Percentiles rank a stretch among this genome's conserved stretches.
These are phyloP conservation scores for Falco biarmicus DNA, from an alignment of 2,797 vertebrate genomes.

Conservation along the genomic window DNA sequence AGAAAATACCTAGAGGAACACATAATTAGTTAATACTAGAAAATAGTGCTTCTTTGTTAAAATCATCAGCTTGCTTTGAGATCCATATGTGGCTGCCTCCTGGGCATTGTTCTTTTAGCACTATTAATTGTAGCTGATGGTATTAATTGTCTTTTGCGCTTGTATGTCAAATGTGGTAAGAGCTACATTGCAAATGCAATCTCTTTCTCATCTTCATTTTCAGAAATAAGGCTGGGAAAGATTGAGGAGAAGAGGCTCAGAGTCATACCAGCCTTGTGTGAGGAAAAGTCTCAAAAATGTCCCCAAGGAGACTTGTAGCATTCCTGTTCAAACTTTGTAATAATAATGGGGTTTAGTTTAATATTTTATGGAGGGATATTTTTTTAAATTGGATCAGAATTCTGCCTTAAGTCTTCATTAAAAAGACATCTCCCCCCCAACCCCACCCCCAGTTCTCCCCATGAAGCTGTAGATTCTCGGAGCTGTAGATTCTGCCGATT, in stretches of 20 bases:
- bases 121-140: constrained; percentile 7
- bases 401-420: constrained; percentile 23
- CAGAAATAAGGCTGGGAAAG: background rate
- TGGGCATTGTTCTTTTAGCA: background rate
- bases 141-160: constrained; percentile 25
- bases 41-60: background rate
- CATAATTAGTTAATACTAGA: background rate
- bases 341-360: background rate
- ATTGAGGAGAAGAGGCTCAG: background rate
- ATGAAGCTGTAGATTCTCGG: background rate
- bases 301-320: background rate
- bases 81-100: background rate
- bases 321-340: background rate
- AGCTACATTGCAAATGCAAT: background rate
- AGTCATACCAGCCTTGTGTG: background rate
- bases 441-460: background rate
- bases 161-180: background rate
- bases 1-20: background rate
- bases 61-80: background rate
- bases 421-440: background rate
- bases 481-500: background rate
- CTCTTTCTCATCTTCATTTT: background rate
- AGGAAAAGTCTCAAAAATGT: background rate
- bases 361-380: background rate
- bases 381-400: background rate